Percentiles rank a stretch among this genome's conserved stretches.
Conservation (phyloP, 2,113 vertebrate species). For the pig (Sus scrofa) region DNA sequence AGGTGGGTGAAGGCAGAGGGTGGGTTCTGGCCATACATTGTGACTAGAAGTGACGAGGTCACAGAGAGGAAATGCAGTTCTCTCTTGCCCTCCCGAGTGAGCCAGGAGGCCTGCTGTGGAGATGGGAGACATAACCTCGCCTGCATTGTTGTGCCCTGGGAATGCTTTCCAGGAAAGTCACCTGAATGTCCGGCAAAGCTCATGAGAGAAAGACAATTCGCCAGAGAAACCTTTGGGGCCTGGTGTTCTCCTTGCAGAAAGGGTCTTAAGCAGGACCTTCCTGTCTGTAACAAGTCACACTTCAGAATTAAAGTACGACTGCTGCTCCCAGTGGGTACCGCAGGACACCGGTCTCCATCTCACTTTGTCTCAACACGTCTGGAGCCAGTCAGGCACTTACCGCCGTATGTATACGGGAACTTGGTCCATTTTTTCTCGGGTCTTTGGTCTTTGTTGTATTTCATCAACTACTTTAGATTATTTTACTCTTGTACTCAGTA, state of each 20-base stretch:
- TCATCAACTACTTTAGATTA: not conserved
- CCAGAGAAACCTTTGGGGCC: not conserved
- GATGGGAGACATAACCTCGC: not conserved
- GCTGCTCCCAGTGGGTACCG: not conserved
- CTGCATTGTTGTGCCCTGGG: not conserved
- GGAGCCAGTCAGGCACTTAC: not conserved
- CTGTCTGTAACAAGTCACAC: not conserved
- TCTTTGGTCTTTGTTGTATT: not conserved
- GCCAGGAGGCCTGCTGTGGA: not conserved
- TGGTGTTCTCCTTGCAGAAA: not conserved
- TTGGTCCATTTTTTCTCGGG: not conserved
- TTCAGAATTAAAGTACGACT: not conserved
- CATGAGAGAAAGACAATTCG: not conserved
- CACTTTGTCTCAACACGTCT: not conserved
- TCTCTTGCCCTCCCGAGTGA: not conserved
- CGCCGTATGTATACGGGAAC: not conserved
- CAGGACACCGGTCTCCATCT: not conserved
- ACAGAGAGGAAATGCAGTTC: not conserved
- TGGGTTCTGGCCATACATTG: not conserved
- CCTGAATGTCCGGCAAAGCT: not conserved
- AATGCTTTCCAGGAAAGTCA: not conserved
- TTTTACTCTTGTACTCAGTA: not conserved
- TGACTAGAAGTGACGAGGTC: not conserved
- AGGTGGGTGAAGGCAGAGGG: not conserved
- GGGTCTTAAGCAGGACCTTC: not conserved